Evolutionary conservation across 2,888 invertebrate species (phyloP).

Genomic region (Drosophila greeni): DNA sequence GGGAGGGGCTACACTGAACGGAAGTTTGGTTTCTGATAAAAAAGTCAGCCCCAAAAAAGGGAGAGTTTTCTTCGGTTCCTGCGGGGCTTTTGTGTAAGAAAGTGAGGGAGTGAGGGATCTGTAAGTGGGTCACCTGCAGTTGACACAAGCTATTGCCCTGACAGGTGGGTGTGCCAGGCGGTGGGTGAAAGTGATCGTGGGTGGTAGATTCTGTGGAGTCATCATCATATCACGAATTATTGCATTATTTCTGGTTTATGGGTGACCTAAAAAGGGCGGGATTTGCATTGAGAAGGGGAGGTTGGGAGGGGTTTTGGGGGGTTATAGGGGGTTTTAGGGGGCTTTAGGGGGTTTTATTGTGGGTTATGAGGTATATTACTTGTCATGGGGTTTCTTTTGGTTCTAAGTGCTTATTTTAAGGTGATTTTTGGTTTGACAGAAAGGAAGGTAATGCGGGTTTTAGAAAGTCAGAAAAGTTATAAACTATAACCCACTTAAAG

Average conservation of each 20-base stretch:
- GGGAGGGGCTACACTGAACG: conserved; percentile 57
- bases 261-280: background rate
- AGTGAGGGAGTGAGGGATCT: conserved; percentile 10
- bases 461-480: too few relatives aligned
- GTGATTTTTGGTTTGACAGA: too few relatives aligned
- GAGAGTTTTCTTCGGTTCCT: conserved; percentile 45
- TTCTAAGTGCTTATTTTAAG: too few relatives aligned
- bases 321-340: too few relatives aligned
- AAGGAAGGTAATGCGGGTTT: too few relatives aligned
- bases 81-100: conserved; percentile 51
- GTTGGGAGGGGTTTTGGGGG: too few relatives aligned
- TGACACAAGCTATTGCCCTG: conserved; percentile 31
- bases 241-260: background rate
- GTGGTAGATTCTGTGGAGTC: background rate
- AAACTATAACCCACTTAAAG: too few relatives aligned
- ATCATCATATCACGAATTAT: background rate
- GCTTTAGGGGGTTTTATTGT: background rate
- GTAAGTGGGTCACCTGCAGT: conserved; percentile 51
- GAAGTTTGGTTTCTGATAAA: conserved; percentile 65
- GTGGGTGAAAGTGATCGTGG: conserved; percentile 23
- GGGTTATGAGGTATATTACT: background rate
- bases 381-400: too few relatives aligned
- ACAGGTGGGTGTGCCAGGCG: conserved; percentile 49
- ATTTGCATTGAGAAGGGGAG: background rate
- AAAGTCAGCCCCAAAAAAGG: conserved; percentile 30